Evolutionary conservation across 2,113 vertebrate species (phyloP).

Genomic region (Melanerpes formicivorus): DNA sequence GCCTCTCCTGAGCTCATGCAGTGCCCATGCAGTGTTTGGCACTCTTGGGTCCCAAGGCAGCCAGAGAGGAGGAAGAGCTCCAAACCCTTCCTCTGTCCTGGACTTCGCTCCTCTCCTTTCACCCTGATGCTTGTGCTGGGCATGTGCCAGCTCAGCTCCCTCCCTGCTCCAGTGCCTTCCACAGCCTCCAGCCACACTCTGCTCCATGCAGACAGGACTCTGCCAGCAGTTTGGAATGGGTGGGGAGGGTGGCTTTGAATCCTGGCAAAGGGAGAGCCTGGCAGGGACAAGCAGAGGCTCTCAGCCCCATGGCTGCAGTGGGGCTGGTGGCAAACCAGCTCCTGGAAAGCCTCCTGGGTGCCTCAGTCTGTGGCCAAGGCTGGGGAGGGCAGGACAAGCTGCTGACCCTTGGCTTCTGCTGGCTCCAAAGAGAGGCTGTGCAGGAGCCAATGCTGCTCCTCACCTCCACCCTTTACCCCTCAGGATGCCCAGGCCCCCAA

Average conservation of each 20-base stretch:
- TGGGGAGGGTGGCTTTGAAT: neutral
- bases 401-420: neutral
- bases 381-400: neutral
- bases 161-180: neutral
- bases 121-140: neutral
- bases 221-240: neutral
- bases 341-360: neutral
- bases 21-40: fast-evolving
- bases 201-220: neutral
- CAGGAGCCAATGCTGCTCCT: fast-evolving
- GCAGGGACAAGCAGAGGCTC: fast-evolving
- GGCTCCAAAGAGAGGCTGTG: fast-evolving
- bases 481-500: neutral
- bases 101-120: neutral
- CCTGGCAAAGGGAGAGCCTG: fast-evolving
- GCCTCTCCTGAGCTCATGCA: fast-evolving
- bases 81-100: neutral
- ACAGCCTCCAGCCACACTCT: neutral
- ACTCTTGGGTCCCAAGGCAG: neutral
- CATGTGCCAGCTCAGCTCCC: neutral
- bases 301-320: neutral
- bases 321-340: no score
- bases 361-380: neutral
- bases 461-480: fast-evolving
- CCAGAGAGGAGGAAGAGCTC: neutral